Conservation (phyloP, 35 echinoderm and acorn worm genomes). For the Anneissia japonica region DNA sequence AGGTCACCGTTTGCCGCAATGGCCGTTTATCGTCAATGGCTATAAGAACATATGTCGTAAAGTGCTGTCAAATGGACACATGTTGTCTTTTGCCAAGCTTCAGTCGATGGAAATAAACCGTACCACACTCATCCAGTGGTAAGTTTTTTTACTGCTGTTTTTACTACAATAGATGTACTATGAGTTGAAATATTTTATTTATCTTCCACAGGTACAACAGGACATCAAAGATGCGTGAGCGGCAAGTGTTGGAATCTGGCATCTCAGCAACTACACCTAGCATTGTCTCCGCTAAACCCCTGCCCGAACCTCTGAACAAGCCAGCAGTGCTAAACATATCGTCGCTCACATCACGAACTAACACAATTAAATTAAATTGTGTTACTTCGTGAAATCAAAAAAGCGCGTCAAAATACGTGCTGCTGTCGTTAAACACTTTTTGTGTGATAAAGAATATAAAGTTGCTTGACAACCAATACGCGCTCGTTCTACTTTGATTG, state of each 20-base stretch:
- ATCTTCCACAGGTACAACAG: not conserved
- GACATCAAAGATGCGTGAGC: not conserved
- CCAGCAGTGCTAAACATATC: not conserved
- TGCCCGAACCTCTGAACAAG: not conserved
- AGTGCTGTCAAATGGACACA: not conserved
- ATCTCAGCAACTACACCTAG: not conserved
- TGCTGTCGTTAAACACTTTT: too few relatives aligned
- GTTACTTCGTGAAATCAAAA: too few relatives aligned
- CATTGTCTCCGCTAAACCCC: not conserved
- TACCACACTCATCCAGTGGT: constrained; percentile 40
- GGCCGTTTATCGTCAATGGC: constrained; percentile 16
- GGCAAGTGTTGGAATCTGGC: not conserved
- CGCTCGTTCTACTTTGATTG: too few relatives aligned
- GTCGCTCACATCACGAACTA: too few relatives aligned
- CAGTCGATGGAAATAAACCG: constrained; percentile 50
- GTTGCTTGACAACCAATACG: too few relatives aligned
- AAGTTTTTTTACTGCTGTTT: not conserved
- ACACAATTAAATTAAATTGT: too few relatives aligned
- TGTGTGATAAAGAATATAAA: too few relatives aligned
- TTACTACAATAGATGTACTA: not conserved
- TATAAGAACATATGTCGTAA: constrained; percentile 40
- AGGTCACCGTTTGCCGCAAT: not conserved
- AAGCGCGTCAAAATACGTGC: too few relatives aligned
- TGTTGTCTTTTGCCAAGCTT: not conserved
- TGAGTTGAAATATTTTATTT: not conserved